Base-by-base conservation (phyloP, 1,140 invertebrate species). In the Zaprionus camerounensis region DNA sequence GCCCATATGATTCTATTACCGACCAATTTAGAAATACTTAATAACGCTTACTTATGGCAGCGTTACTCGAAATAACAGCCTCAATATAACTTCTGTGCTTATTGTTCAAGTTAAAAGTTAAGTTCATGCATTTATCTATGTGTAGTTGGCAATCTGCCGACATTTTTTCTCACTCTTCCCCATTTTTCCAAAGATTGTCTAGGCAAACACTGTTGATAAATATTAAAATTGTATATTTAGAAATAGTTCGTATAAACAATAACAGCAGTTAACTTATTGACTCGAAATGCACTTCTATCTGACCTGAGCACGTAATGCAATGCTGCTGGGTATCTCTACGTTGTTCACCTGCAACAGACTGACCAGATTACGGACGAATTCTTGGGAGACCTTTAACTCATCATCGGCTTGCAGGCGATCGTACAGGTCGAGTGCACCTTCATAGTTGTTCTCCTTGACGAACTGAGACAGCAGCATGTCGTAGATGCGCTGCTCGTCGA, bases 401-500 rank as follows among this genome's bases (percentile, higher is more conserved):
- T 93, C 90, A 53, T 93, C 91, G 9, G 78, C 80, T 28, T 92
- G 70, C 65, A 94, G 87, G 22, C 88, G 71, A 12, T 93, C 81
- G 46, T 80, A 93, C 12, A 94, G 79, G 46, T 84, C 72, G 2
- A 93, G 28, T 0, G 93, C 93, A 5, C 80, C 74, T 55, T 93
- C 67, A 67, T 75, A 91, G 74, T 94, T 90, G 62, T 92, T 92
- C 17, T 55, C 71, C 86, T 93, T 92, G 91, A 92, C 72, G 62
- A 94, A 94, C 57, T 92, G 83, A 13, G 81, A 71, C 69, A 94
- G 78, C 7, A 94, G 81, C 72, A 83, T 81, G 20, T 93, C 78
- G 58, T 94, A 94, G 20, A 94, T 83, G 17, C 81, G 65, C 71
- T 87, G 73, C 73, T 92, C 80, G 58, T 94, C 69, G 4, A 93